Percentiles rank a stretch among this genome's conserved stretches.
Conservation (phyloP, 2,113 vertebrate genomes). For the Macaca nemestrina region DNA sequence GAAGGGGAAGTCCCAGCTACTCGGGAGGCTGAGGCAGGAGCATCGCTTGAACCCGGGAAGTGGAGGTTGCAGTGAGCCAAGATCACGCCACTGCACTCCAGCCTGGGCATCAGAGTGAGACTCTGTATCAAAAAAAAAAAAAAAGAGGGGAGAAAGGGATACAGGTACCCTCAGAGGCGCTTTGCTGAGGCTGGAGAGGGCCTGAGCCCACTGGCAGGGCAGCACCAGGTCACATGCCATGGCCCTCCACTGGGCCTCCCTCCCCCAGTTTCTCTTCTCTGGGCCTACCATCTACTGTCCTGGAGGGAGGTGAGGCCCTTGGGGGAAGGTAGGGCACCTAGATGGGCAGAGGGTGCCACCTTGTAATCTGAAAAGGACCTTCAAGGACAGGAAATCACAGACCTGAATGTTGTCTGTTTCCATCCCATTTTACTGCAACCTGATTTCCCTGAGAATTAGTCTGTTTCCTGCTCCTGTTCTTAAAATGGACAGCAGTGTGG, state of each 20-base stretch:
- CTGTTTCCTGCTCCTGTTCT: constrained; percentile 37
- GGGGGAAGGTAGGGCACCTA: neutral
- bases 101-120: too few species aligned
- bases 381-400: neutral
- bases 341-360: neutral
- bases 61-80: too few species aligned
- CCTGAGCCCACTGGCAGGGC: neutral
- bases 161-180: neutral
- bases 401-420: neutral
- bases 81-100: too few species aligned
- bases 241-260: neutral
- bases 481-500: neutral
- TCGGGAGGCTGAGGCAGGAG: too few species aligned
- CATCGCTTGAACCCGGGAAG: too few species aligned
- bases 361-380: neutral
- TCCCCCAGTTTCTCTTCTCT: neutral
- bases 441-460: neutral
- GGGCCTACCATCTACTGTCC: neutral
- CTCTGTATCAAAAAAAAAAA: too few species aligned
- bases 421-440: neutral
- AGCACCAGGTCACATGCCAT: accelerated
- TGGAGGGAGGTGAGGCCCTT: neutral
- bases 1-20: neutral
- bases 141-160: neutral
- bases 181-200: neutral